These are phyloP conservation scores for Mesorhabditis belari DNA, from an alignment of 2,888 invertebrate genomes.

Conservation along the genomic window DNA sequence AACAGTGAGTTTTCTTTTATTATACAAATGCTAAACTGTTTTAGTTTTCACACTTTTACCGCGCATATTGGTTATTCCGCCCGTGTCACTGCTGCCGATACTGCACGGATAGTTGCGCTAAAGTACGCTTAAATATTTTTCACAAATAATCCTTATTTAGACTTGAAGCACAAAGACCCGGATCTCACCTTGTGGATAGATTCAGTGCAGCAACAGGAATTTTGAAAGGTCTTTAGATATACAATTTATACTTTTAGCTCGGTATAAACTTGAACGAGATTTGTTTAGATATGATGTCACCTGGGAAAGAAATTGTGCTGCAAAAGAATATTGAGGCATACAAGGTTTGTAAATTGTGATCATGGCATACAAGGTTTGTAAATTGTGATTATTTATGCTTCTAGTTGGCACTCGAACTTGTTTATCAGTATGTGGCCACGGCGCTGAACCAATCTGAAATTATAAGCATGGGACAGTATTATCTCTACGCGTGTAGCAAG, in stretches of 20 bases:
- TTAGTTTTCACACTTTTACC: slow-evolving; percentile 29
- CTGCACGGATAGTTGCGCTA: slow-evolving; percentile 31
- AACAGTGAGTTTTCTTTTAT: slow-evolving; percentile 17
- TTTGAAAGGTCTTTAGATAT: too few relatives aligned
- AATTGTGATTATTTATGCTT: slow-evolving; percentile 1
- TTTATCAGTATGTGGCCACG: slow-evolving; percentile 21
- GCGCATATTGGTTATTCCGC: slow-evolving; percentile 37
- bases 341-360: background rate
- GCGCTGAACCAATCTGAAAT: slow-evolving; percentile 34
- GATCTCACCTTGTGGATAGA: background rate
- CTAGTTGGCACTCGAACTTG: slow-evolving; percentile 15
- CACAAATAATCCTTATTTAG: background rate
- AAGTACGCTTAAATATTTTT: slow-evolving; percentile 1
- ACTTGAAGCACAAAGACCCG: slow-evolving; percentile 8
- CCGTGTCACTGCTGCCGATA: slow-evolving; percentile 37
- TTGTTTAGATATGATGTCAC: background rate
- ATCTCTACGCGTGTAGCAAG: slow-evolving; percentile 8
- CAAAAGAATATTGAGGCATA: background rate
- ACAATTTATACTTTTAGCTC: too few relatives aligned
- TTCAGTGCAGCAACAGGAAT: background rate
- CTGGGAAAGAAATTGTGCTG: background rate
- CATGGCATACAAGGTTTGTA: too few relatives aligned
- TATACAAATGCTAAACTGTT: background rate
- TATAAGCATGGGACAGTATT: slow-evolving; percentile 20
- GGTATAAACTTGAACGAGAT: background rate